phyloP scores from a whole-genome alignment of 2,888 invertebrate genomes.

The Ormyrus nitidulus region DNA sequence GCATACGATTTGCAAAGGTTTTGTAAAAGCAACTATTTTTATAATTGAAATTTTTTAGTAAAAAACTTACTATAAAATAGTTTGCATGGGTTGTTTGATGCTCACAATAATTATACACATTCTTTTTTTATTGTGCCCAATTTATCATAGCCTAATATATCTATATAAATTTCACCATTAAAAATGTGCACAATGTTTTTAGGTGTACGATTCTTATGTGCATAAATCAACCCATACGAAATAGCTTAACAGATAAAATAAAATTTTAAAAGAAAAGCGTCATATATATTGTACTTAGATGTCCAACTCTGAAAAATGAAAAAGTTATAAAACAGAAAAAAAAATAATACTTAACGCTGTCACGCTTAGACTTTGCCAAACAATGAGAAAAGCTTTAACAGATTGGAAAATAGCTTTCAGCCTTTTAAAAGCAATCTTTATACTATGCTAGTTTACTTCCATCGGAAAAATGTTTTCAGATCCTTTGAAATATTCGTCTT shows the following conservation, averaged over 20 bases:
- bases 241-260: no score
- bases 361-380: conserved; percentile 25
- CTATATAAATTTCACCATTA: no score
- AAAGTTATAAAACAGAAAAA: conserved; percentile 8
- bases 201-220: no score
- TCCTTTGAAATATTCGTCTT: conserved; percentile 23
- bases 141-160: no score
- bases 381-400: neutral
- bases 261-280: conserved; percentile 7
- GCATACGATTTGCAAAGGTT: neutral
- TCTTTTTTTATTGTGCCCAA: no score
- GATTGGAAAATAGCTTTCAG: conserved; percentile 9
- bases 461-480: conserved; percentile 15
- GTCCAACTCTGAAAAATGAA: conserved; percentile 32
- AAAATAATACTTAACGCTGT: conserved; percentile 20
- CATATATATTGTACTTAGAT: conserved; percentile 29
- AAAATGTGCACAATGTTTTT: no score
- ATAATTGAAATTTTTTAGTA: conserved; percentile 13
- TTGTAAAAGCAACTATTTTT: conserved; percentile 11
- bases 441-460: conserved; percentile 34
- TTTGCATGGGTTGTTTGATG: no score
- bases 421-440: conserved; percentile 37
- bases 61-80: conserved; percentile 14
- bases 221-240: no score
- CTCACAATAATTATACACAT: no score